Conservation (phyloP, 30 jellyfish, hydroid and myxozoan species). For the Aurelia sp. region DNA sequence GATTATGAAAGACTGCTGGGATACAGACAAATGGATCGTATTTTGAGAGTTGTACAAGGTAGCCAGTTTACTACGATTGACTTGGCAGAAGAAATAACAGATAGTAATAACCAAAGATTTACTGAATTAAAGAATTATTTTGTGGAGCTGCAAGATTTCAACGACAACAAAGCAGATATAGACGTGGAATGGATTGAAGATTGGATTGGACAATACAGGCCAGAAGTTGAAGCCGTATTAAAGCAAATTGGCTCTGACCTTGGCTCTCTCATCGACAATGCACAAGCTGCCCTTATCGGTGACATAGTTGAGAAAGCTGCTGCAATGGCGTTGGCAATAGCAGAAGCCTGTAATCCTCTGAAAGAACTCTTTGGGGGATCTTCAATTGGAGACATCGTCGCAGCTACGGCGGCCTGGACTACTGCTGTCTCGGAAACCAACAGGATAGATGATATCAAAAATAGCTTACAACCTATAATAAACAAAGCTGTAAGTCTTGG, state of each 20-base stretch:
- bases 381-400: conserved; percentile 24
- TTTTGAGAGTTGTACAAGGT: conserved; percentile 19
- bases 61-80: conserved; percentile 24
- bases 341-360: conserved; percentile 66
- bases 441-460: not conserved
- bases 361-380: conserved; percentile 41
- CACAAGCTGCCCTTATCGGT: conserved; percentile 5
- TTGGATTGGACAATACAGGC: conserved; percentile 11
- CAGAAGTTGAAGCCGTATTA: not conserved
- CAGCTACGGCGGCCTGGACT: conserved; percentile 16
- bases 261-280: conserved; percentile 10
- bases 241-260: conserved; percentile 7
- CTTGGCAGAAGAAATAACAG: conserved; percentile 21
- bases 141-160: conserved; percentile 28
- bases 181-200: conserved; percentile 31
- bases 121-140: conserved; percentile 49
- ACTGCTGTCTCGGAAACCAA: not conserved
- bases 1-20: conserved; percentile 25
- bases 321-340: conserved; percentile 23
- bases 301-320: conserved; percentile 37
- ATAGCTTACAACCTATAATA: conserved; percentile 17
- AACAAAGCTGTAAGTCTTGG: conserved; percentile 30
- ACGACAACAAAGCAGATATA: conserved; percentile 34
- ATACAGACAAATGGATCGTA: conserved; percentile 26
- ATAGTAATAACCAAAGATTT: conserved; percentile 35